These are phyloP conservation scores for Hydrocynus forskahlii DNA, from an alignment of 2,797 vertebrate species.

Conservation along the genomic window DNA sequence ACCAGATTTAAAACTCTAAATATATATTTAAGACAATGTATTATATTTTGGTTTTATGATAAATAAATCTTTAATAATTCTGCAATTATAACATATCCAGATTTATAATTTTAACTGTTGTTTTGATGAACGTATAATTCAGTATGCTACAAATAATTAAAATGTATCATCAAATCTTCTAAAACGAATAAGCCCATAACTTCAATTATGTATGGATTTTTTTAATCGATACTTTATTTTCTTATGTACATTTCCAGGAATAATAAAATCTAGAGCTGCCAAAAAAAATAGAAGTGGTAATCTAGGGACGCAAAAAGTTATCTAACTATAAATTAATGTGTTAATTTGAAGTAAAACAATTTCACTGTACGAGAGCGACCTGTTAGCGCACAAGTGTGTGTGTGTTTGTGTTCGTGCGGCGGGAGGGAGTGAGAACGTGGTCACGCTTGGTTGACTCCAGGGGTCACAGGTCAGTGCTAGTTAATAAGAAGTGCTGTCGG, in stretches of 20 bases:
- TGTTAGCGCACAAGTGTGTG: neutral
- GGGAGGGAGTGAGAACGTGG: slow-evolving; percentile 57
- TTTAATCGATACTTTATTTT: neutral
- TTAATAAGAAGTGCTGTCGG: slow-evolving; percentile 78
- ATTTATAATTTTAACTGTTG: neutral
- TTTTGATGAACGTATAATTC: neutral
- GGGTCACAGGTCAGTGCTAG: slow-evolving; percentile 69
- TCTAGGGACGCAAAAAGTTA: neutral
- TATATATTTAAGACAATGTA: neutral
- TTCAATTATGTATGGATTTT: neutral
- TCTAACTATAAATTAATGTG: neutral
- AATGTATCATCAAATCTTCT: neutral
- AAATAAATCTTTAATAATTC: neutral
- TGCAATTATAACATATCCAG: neutral
- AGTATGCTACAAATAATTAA: neutral
- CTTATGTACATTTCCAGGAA: neutral
- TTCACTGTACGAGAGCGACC: neutral
- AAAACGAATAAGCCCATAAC: neutral
- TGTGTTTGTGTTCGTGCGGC: slow-evolving; percentile 9
- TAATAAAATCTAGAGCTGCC: neutral
- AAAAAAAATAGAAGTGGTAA: neutral
- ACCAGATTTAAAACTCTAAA: neutral
- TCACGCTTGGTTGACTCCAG: slow-evolving; percentile 67
- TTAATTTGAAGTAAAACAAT: neutral
- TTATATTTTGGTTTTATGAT: neutral